Evolutionary conservation across 2,113 vertebrate genomes (phyloP).

Genomic region (Zosterops pallidus): DNA sequence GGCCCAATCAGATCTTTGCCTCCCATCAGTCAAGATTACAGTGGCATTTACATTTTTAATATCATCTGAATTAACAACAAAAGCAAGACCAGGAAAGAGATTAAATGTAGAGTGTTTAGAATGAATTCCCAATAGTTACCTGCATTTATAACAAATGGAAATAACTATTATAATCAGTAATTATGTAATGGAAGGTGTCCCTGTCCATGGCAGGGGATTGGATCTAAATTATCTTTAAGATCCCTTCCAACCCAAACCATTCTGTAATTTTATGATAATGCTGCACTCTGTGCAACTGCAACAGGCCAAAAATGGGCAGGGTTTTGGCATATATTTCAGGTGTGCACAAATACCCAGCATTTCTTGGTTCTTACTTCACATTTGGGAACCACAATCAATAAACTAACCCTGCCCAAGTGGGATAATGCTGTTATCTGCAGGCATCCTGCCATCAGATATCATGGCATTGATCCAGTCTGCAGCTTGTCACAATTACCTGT

Average conservation of each 20-base stretch:
- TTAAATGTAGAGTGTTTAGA: not conserved
- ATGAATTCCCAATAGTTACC: not conserved
- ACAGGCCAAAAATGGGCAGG: not conserved
- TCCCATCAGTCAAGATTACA: not conserved
- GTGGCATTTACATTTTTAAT: not conserved
- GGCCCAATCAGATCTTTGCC: not conserved
- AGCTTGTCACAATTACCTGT: not conserved
- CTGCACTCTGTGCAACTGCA: not conserved
- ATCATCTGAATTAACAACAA: not conserved
- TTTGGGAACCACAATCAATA: not conserved
- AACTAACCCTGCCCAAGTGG: not conserved
- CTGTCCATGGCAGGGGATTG: not conserved
- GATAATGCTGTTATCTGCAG: conserved; percentile 25
- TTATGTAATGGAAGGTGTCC: not conserved
- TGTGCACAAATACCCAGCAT: not conserved
- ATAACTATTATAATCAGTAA: not conserved
- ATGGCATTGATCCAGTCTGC: conserved; percentile 9
- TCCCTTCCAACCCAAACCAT: not conserved
- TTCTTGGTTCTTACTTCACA: conserved; percentile 13
- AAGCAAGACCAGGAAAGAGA: not conserved
- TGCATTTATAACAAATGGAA: not conserved
- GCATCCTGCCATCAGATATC: not conserved
- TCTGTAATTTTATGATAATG: not conserved
- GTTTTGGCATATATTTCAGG: not conserved
- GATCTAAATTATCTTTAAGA: not conserved